Base-by-base conservation (phyloP, 2,113 vertebrate species). In the Phylloscopus trochilus region DNA sequence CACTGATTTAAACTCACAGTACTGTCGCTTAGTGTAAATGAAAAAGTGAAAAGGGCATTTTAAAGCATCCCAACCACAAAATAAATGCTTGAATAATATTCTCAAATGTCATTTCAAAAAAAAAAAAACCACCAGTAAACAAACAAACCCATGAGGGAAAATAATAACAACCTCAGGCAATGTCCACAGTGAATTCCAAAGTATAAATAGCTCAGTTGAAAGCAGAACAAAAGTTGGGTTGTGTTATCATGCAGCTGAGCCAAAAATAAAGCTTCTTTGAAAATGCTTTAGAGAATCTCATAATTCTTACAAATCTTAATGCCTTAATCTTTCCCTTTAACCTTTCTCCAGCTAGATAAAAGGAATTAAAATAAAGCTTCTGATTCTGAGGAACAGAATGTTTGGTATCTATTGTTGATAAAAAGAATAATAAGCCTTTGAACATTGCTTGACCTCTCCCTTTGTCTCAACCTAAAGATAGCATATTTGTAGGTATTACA, bases 301-400 rank as follows among this genome's bases (percentile, higher is more conserved):
- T 91, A 87, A 93, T 96, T 96, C 94, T 94, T 79, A 84, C 58
- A 83, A 92, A 86, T 79, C 66, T 82, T 94, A 90, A 93, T 94
- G 77, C 91, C 77, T 95, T 97, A 96, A 93, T 96, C 93, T 96
- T 80, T 93, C 89, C 70, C 78, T 88, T 91, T 94, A 97, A 89
- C 94, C 83, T 94, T 93, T 85, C 63, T 87, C 69, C 76, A 93
- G 86, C 53, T 75, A 91, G 92, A 94, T 93, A 93, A 94, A 96
- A 93, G 52, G 79, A 95, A 95, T 95, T 93, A 93, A 96, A 93
- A 92, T 78, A 91, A 96, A 97, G 93, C 88, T 91, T 26, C 55
- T 89, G 69, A 49, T 95, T 77, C 55, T 20, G 66, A 90, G 47
- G 67, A 76, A 93, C 41, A 86, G 62, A 89, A 93, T 81, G 74